Evolutionary conservation across 2,888 invertebrate genomes (phyloP).

Genomic region (Ornithoptera priamus): DNA sequence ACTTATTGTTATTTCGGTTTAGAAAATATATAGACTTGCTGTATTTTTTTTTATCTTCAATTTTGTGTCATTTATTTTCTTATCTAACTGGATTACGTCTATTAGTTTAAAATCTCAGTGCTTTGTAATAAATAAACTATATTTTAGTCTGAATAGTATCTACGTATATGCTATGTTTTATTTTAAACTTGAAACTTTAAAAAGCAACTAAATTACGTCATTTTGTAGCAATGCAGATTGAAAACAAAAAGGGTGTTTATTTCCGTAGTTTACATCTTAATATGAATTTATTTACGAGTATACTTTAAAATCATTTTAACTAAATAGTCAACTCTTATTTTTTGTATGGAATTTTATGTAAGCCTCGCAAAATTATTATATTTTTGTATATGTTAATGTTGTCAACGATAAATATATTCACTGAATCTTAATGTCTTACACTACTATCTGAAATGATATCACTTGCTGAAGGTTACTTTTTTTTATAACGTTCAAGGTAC

Average conservation of each 20-base stretch:
- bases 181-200: background rate
- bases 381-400: background rate
- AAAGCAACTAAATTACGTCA: conserved; percentile 3
- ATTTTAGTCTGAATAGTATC: background rate
- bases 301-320: background rate
- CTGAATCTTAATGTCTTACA: background rate
- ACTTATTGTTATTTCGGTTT: too few species aligned
- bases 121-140: background rate
- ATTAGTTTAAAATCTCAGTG: background rate
- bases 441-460: background rate
- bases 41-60: too few species aligned
- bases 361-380: background rate
- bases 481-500: too few species aligned
- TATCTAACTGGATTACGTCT: too few species aligned
- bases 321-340: background rate
- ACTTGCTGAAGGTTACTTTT: conserved; percentile 1
- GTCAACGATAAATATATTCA: background rate
- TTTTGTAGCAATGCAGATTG: conserved; percentile 23
- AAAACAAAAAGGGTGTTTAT: background rate
- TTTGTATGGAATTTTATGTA: background rate
- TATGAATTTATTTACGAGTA: background rate
- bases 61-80: too few species aligned
- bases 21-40: too few species aligned
- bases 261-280: background rate
- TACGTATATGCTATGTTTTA: background rate